Evolutionary conservation across 2,888 invertebrate species (phyloP), one percentile per base, ranked within the genome.

Genomic region (Drosophila putrida): DNA sequence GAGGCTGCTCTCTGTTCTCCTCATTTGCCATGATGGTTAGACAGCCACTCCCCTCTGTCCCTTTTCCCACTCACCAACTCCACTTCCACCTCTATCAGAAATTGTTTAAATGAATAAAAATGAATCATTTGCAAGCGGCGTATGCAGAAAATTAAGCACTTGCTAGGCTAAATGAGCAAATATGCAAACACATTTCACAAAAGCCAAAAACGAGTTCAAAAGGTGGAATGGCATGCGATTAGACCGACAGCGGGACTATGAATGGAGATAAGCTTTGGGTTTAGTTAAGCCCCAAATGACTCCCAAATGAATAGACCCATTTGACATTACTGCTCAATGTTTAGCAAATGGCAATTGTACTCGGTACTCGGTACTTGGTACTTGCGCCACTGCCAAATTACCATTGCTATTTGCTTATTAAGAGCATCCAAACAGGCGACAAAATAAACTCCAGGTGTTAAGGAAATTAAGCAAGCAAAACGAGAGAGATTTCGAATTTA

Each of bases 31-130:
- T 46, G 44, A 46, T 53, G 44, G 13, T 43, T 39, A 38, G 41
- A 27, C 35, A 44, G 35, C 47, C 31, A 0, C 39, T 38, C 36
- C 6, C 8, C 20, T 20, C 13, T 6, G 9, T 15, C 20, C 10
- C 10, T 9, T 15, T 11, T 10, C 6, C 8, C 15, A 0, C 20
- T 65, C 46, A 20, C 8, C n/a, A 39, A 3, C 2, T 4, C 5
- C 4, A 0, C 33, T 2, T 6, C 15, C 28, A 15, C 5, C 5
- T 13, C 25, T 25, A n/a, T 43, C 25, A 41, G 6, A 72, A 88
- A 71, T 76, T 72, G 71, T 75, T 71, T 66, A 84, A 85, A 89
- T 87, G 78, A 87, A 89, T 85, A 89, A 89, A 87, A 85, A 87
- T 87, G 78, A 82, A 63, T 75, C 86, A 78, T 69, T 84, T 79